Evolutionary conservation across 1,140 invertebrate genomes (phyloP), one percentile per base, ranked within the genome.

Genomic region (Phthorimaea operculella): DNA sequence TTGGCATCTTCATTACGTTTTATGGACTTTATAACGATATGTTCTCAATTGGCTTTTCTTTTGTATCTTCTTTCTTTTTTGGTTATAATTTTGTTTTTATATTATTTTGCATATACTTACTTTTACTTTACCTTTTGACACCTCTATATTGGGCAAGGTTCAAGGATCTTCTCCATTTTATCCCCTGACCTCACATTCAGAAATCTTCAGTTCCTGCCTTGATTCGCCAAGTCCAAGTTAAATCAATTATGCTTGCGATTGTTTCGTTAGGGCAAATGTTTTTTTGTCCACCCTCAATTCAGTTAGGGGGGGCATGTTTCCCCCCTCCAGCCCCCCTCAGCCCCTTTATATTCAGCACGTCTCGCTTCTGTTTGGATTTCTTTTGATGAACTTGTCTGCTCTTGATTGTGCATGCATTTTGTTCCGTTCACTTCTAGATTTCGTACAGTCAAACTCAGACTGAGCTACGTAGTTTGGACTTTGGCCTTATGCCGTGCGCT

Each of bases 191-290:
- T 54, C 21, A 28, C 21, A 28, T 28, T 28, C 21, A 28, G 21
- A 28, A 6, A 4, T 28, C 21, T 28, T 28, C 6, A 4, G 21
- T 28, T 6, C 66, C 67, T 70, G 59, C 68, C 73, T 74, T 72
- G 68, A 74, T 76, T 72, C 70, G 69, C 72, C 64, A 55, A 57
- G 54, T 70, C 70, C 62, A 73, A 70, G 69, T 74, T 75, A 74
- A 79, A 76, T 79, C 76, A 79, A 79, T 79, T 79, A 79, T 79
- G 76, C 64, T 58, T 60, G 70, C 74, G 71, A 76, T 76, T 79
- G 76, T 79, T 79, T 79, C 76, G 76, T 75, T 79, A 79, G 63
- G 60, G 64, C 59, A 62, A 65, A 66, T 66, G 65, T n/a, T 73
- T 70, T 74, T 70, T 70, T 66, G 66, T 72, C 62, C 51, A 54